Evolutionary conservation across 2,797 vertebrate species (phyloP).

Genomic region (Hemibagrus guttatus): DNA sequence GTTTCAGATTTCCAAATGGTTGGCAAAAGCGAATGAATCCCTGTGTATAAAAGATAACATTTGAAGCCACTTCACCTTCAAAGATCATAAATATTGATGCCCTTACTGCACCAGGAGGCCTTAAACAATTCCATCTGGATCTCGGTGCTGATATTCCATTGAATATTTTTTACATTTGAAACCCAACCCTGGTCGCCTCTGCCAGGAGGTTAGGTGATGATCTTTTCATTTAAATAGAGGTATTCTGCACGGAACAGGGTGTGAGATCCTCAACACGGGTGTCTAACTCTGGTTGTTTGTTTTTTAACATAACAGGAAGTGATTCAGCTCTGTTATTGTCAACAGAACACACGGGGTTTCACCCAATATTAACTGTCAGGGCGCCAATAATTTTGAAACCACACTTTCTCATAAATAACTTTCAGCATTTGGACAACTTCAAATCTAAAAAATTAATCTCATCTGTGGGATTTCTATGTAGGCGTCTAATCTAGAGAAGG

Average conservation of each 20-base stretch:
- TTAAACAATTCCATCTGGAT: background rate
- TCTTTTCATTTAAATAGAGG: background rate
- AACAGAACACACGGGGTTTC: background rate
- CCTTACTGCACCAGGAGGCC: background rate
- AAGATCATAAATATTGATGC: background rate
- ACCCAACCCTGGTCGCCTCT: background rate
- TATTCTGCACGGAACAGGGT: background rate
- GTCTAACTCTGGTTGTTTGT: background rate
- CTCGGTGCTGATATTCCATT: background rate
- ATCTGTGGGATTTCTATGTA: no score
- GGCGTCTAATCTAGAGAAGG: no score
- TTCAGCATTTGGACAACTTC: background rate
- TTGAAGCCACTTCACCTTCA: background rate
- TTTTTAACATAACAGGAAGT: constrained; percentile 1
- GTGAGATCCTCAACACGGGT: background rate
- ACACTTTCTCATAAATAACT: background rate
- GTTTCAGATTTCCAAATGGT: background rate
- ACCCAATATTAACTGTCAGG: background rate
- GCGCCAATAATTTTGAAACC: background rate
- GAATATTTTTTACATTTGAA: background rate
- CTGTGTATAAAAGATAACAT: background rate
- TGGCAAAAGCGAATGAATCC: background rate
- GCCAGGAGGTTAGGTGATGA: background rate
- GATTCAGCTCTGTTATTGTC: background rate
- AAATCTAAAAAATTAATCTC: background rate